Evolutionary conservation across 2,797 vertebrate species (phyloP).

Genomic region (Carapus acus): DNA sequence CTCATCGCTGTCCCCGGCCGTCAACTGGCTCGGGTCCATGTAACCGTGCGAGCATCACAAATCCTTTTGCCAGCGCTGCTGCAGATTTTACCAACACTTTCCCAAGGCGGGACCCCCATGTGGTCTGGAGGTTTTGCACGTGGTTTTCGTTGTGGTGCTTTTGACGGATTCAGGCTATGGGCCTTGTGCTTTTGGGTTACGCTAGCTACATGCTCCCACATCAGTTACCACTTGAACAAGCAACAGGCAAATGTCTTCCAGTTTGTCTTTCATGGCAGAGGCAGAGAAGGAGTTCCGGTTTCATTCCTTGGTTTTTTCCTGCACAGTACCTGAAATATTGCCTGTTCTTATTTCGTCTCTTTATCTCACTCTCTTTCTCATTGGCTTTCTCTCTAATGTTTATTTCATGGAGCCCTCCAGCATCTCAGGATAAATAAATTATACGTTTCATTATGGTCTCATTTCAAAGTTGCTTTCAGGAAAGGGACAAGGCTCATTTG

Average conservation of each 20-base stretch:
- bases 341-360: conserved; percentile 6
- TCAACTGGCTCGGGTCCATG: too few species aligned
- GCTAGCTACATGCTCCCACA: neutral
- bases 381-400: conserved; percentile 56
- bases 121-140: too few species aligned
- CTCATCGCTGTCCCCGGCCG: too few species aligned
- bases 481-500: conserved; percentile 61
- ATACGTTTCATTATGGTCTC: conserved; percentile 71
- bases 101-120: too few species aligned
- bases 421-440: conserved; percentile 70
- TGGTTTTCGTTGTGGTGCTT: too few species aligned
- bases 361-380: conserved; percentile 16
- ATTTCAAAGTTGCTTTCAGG: conserved; percentile 65
- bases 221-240: neutral
- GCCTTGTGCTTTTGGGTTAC: too few species aligned
- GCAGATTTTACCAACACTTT: too few species aligned
- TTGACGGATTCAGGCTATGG: too few species aligned
- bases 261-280: conserved; percentile 17
- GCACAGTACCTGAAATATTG: conserved; percentile 11
- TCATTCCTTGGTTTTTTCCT: conserved; percentile 16
- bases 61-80: too few species aligned
- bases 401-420: conserved; percentile 67
- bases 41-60: too few species aligned
- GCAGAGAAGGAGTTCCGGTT: neutral
- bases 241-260: conserved; percentile 18